These are phyloP conservation scores for Aeoliscus strigatus DNA, from an alignment of 2,797 vertebrate species.

Conservation along the genomic window DNA sequence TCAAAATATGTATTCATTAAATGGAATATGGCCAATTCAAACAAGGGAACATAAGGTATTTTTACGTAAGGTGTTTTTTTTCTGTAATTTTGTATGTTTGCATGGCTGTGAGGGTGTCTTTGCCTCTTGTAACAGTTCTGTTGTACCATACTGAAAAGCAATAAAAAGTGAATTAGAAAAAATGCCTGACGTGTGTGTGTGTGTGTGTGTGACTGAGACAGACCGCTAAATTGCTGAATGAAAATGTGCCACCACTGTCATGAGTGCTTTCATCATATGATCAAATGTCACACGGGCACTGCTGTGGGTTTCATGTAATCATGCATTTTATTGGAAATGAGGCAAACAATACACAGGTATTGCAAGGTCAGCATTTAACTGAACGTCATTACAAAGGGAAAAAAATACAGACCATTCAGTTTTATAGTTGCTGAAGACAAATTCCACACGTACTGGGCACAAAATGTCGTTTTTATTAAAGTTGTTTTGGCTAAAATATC, in stretches of 20 bases:
- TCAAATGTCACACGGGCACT: neutral
- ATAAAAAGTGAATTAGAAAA: too few species aligned
- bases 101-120: too few species aligned
- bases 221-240: too few species aligned
- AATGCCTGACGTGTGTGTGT: too few species aligned
- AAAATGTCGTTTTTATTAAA: conserved; percentile 59
- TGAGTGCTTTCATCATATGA: neutral
- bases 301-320: conserved; percentile 8
- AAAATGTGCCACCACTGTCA: neutral
- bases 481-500: conserved; percentile 57
- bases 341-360: conserved; percentile 55
- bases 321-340: conserved; percentile 74
- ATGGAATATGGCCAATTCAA: too few species aligned
- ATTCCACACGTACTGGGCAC: conserved; percentile 35
- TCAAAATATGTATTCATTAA: too few species aligned
- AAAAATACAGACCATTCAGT: conserved; percentile 54
- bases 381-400: conserved; percentile 46
- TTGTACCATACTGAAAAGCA: too few species aligned
- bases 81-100: too few species aligned
- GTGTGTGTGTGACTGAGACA: too few species aligned
- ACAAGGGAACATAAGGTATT: too few species aligned
- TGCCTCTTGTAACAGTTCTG: too few species aligned
- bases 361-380: conserved; percentile 56
- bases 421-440: conserved; percentile 24
- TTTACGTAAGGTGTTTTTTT: too few species aligned